Evolutionary conservation across 2,888 invertebrate genomes (phyloP), one percentile per base, ranked within the genome.

Genomic region (Cheilosia variabilis): DNA sequence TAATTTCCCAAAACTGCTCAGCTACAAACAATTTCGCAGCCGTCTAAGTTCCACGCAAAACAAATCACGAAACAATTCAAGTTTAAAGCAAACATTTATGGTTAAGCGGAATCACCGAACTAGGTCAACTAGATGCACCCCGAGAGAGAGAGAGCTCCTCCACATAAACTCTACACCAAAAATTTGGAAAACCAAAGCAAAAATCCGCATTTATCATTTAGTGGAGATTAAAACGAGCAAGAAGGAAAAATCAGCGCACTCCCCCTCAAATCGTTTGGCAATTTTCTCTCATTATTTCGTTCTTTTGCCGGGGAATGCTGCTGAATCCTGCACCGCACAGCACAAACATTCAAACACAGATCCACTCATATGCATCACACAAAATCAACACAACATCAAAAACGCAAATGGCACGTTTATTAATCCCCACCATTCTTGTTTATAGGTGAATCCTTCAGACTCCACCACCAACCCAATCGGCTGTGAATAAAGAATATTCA

Each of bases 361-460:
- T 34, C 60, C 41, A 60, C 17, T 41, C 24, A 57, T 37, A 52
- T 37, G 66, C 45, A 22, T 31, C 50, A 62, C 63, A 68, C 66
- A 69, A 69, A 66, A 76, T 66, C 76, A 76, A 68, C 73, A 81
- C 50, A 68, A 69, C 69, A 63, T 62, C 55, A 69, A 78, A 77
- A 62, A 69, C 69, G n/a, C 62, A 75, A 79, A 78, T 63, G 41
- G 65, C 79, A 79, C 60, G 80, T 80, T 80, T 84, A 84, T 84
- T 84, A 84, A 84, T 84, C 75, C 75, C n/a, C 75, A 24, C 65
- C 84, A 71, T 71, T 84, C 71, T 80, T 66, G 58, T 66, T 80
- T 80, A 75, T 80, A 84, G 84, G 84, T 84, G 80, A 84, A 71
- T 84, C 75, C 69, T 50, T 69, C 80, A 76, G 75, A 66, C 69